Conservation (phyloP, 2,888 invertebrate species). For the Acanthosepion esculentum region DNA sequence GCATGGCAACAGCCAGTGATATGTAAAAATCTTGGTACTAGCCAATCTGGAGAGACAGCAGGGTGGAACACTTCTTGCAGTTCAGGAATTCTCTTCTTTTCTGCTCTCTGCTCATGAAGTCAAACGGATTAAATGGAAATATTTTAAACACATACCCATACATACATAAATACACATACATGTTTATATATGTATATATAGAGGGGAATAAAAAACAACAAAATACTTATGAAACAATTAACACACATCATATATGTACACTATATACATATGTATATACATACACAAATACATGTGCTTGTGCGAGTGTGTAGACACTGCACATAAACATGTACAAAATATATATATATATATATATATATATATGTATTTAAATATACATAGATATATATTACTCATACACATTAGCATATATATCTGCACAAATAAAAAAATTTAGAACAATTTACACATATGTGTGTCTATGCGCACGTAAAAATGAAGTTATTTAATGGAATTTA, state of each 20-base stretch:
- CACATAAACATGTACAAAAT: background rate
- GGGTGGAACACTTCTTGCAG: conserved; percentile 1
- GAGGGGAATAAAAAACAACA: background rate
- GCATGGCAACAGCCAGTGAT: background rate
- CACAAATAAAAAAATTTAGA: background rate
- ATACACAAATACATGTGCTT: background rate
- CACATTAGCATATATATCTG: background rate
- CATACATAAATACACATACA: background rate
- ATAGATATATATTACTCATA: conserved; percentile 24
- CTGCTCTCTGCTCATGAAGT: conserved; percentile 36
- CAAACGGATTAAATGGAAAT: conserved; percentile 43
- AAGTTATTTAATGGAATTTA: background rate
- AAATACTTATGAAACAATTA: background rate
- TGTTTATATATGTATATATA: background rate
- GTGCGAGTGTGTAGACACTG: background rate
- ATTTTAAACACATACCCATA: conserved; percentile 40
- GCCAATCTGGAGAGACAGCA: conserved; percentile 40
- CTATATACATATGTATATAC: background rate
- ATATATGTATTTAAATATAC: conserved; percentile 36
- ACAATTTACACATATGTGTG: background rate
- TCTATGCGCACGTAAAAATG: background rate
- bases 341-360: conserved; percentile 40
- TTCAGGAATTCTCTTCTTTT: conserved; percentile 42
- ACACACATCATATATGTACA: background rate
- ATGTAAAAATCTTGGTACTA: conserved; percentile 39